Evolutionary conservation across 2,113 vertebrate species (phyloP).

Genomic region (Paraplagusia blochii): DNA sequence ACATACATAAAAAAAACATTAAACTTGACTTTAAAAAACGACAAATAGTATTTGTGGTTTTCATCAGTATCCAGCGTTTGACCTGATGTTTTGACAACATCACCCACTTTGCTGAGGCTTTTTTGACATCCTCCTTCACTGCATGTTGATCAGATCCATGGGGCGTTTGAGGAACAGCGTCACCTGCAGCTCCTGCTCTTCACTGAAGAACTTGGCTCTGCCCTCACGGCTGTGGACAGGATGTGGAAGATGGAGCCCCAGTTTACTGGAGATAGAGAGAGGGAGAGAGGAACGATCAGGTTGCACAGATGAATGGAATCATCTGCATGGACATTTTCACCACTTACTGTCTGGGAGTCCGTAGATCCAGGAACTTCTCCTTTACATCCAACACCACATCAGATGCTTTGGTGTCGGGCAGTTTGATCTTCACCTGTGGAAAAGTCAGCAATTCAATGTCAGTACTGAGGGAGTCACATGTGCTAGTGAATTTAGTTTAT

Average conservation of each 20-base stretch:
- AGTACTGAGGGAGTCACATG: background rate
- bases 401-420: constrained; percentile 82
- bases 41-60: too few relatives aligned
- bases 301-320: too few relatives aligned
- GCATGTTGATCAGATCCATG: background rate
- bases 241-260: constrained; percentile 87
- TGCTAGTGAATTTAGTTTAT: background rate
- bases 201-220: constrained; percentile 80
- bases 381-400: constrained; percentile 86
- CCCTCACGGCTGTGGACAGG: constrained; percentile 77
- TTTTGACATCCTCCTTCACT: background rate
- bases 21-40: too few relatives aligned
- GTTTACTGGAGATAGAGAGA: constrained; percentile 77
- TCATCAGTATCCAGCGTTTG: too few relatives aligned
- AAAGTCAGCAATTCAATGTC: background rate
- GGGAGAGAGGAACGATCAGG: constrained; percentile 3
- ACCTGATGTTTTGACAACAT: too few relatives aligned
- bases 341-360: constrained; percentile 85
- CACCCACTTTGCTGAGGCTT: background rate
- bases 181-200: constrained; percentile 83
- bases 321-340: constrained; percentile 27
- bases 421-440: constrained; percentile 87
- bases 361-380: constrained; percentile 86
- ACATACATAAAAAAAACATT: too few relatives aligned
- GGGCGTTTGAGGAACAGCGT: constrained; percentile 79